These are phyloP conservation scores for Microdon myrmicae DNA, from an alignment of 2,888 invertebrate genomes.

Conservation along the genomic window DNA sequence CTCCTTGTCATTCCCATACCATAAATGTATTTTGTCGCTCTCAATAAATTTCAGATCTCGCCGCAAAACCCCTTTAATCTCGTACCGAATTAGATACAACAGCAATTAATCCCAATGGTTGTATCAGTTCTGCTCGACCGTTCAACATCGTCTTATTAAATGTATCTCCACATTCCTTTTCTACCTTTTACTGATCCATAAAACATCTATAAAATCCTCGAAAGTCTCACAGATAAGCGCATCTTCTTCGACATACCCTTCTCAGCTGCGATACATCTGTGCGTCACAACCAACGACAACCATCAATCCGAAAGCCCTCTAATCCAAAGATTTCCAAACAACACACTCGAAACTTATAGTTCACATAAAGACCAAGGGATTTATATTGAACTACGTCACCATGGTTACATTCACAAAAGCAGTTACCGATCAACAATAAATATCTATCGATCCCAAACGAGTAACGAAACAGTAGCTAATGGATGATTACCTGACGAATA, in stretches of 20 bases:
- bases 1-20: no score
- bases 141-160: slow-evolving; percentile 1
- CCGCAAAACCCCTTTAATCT: no score
- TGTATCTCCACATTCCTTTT: slow-evolving; percentile 3
- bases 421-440: slow-evolving; percentile 10
- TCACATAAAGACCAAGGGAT: slow-evolving; percentile 31
- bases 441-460: slow-evolving; percentile 26
- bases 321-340: slow-evolving; percentile 41
- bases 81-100: slow-evolving; percentile 6
- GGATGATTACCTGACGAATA: slow-evolving; percentile 50
- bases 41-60: no score
- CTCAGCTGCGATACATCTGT: slow-evolving; percentile 19
- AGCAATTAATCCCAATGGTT: slow-evolving; percentile 20
- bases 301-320: slow-evolving; percentile 21
- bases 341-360: slow-evolving; percentile 43
- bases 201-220: slow-evolving; percentile 33
- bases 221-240: slow-evolving; percentile 27
- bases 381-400: slow-evolving; percentile 5
- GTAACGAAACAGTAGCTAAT: slow-evolving; percentile 49
- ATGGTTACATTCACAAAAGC: slow-evolving; percentile 1
- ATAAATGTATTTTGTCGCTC: no score
- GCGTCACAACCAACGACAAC: slow-evolving; percentile 28
- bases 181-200: slow-evolving; percentile 17
- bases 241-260: no score
- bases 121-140: slow-evolving; percentile 2